Base-by-base conservation (phyloP, 2,888 invertebrate species). In the Pterobdella sp. region DNA sequence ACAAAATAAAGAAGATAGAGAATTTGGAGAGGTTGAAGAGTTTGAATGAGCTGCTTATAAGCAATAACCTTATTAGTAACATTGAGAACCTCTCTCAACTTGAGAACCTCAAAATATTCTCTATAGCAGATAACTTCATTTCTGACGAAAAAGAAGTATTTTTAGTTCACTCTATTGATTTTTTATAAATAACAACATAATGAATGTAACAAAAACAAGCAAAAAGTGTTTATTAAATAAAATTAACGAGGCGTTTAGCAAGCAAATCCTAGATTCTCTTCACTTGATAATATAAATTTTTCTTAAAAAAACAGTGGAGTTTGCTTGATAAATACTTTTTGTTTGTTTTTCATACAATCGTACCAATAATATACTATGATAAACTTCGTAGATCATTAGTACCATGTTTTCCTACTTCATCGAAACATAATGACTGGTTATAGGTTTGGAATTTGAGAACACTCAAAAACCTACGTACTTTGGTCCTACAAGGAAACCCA, bases 1-100 rank as follows among this genome's bases (percentile, higher is more conserved):
- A 56, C 60, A 4, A 56, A 56, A 56, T 56, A 56, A n/a, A 26
- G n/a, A 56, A 56, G n/a, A 56, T 56, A 18, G 60, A 56, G 60
- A 56, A 56, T 26, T n/a, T 56, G 60, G n/a, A 56, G 26, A 22
- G 60, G 7, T n/a, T 56, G 14, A 4, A 3, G 26, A 22, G 26
- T 4, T 26, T 56, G 7, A 22, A 3, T 7, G 14, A 56, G 26
- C 60, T 56, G 18, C n/a, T 56, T 3, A 4, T 56, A 4, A 56
- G n/a, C 60, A 56, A n/a, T 26, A 56, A 56, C 60, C 18, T 26
- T 26, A 56, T 56, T 26, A 26, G 26, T 26, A 56, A 56, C 18
- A 56, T 56, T n/a, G 60, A 56, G 26, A 56, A 56, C 3, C 60
- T 56, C 4, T 4, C 18, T 14, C 4, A 3, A 4, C n/a, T 56